A percentile compares a stretch with the other conserved stretches of the same genome.
These are phyloP conservation scores for Andrena flavipes DNA, from an alignment of 2,888 invertebrate species.

Conservation along the genomic window DNA sequence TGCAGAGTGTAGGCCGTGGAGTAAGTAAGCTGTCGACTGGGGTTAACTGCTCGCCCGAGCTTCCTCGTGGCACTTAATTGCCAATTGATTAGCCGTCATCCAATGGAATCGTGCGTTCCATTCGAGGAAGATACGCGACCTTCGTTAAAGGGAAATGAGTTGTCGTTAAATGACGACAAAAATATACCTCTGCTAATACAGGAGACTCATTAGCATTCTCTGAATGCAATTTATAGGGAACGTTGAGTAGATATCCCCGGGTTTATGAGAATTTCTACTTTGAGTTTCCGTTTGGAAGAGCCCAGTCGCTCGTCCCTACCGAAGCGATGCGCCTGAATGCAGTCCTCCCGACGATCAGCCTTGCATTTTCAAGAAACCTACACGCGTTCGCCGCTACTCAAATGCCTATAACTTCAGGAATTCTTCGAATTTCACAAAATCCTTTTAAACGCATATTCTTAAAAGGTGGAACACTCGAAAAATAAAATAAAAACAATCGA, in stretches of 20 bases:
- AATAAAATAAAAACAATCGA: too few relatives aligned
- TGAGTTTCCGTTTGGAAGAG: too few relatives aligned
- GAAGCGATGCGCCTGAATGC: slow-evolving; percentile 38
- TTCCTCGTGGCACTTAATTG: slow-evolving; percentile 37
- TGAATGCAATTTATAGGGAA: neutral
- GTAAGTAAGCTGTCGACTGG: slow-evolving; percentile 63
- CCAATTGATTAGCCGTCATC: slow-evolving; percentile 30
- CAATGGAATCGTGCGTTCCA: slow-evolving; percentile 34
- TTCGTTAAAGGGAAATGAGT: slow-evolving; percentile 1
- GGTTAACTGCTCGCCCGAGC: slow-evolving; percentile 55
- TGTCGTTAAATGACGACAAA: too few relatives aligned
- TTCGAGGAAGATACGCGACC: slow-evolving; percentile 1
- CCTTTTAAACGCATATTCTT: too few relatives aligned
- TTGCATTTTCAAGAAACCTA: slow-evolving; percentile 44
- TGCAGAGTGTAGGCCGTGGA: slow-evolving; percentile 43
- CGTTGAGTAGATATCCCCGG: too few relatives aligned
- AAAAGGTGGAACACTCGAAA: too few relatives aligned
- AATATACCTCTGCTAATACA: neutral
- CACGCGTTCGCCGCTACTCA: neutral
- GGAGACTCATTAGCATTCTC: neutral
- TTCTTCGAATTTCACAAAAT: too few relatives aligned
- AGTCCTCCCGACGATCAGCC: slow-evolving; percentile 49
- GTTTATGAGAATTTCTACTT: too few relatives aligned
- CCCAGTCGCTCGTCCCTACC: neutral
- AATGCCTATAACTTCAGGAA: too few relatives aligned